phyloP scores from a whole-genome alignment of 2,113 vertebrate species.

The Atractosteus spatula region DNA sequence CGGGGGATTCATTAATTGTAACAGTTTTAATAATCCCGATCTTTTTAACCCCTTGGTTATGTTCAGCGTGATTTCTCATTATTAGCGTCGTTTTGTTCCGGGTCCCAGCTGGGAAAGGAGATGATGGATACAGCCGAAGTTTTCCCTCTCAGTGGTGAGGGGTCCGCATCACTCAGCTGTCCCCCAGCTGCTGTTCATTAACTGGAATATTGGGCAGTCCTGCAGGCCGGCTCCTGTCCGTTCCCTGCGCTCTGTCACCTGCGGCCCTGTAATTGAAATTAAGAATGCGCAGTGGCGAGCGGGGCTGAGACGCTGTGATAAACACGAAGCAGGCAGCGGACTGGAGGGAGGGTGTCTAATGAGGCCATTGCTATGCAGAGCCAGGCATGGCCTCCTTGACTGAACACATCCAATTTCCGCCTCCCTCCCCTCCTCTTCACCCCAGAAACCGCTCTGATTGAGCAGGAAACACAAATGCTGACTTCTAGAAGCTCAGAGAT shows the following conservation, averaged over 20 bases:
- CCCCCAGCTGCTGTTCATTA: not conserved
- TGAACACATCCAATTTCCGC: constrained; percentile 1
- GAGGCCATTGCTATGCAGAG: constrained; percentile 2
- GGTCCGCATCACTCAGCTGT: not conserved
- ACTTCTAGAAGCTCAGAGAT: too few species aligned
- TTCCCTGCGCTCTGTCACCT: not conserved
- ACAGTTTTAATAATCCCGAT: not conserved
- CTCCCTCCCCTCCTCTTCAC: not conserved
- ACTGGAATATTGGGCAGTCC: not conserved
- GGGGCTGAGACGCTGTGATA: not conserved
- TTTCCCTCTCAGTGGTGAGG: not conserved
- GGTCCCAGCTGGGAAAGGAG: too few species aligned
- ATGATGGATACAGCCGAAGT: too few species aligned
- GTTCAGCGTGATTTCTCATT: too few species aligned
- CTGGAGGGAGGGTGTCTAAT: not conserved
- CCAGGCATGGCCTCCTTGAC: not conserved
- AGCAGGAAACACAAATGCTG: too few species aligned
- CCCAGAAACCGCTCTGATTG: not conserved
- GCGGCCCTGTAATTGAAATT: constrained; percentile 4
- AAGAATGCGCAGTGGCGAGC: not conserved
- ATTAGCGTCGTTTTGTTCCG: too few species aligned
- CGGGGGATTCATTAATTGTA: constrained; percentile 4
- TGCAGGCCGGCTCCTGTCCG: not conserved
- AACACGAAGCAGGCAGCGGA: not conserved
- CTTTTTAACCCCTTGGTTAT: not conserved